phyloP scores from a whole-genome alignment of 2,888 invertebrate genomes.

The Drosophila sordidapex region DNA sequence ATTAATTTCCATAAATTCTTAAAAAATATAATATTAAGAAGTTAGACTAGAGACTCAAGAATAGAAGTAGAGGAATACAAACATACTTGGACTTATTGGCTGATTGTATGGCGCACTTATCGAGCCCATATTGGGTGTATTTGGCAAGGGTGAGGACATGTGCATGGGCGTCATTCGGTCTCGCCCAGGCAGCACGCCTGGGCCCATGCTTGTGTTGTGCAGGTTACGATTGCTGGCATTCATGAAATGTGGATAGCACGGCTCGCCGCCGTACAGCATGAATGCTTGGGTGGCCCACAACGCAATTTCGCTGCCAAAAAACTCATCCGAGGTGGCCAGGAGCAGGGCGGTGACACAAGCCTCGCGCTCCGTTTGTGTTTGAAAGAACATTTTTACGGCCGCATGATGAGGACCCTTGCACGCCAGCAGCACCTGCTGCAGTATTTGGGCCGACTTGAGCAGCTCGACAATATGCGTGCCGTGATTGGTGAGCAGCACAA shows the following conservation, averaged over 20 bases:
- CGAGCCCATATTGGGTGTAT: constrained; percentile 9
- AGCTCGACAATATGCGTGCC: constrained; percentile 94
- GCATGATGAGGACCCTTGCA: constrained; percentile 94
- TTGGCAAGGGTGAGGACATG: constrained; percentile 84
- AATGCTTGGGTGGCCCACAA: constrained; percentile 97
- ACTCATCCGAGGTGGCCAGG: constrained; percentile 90
- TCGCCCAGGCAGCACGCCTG: constrained; percentile 15
- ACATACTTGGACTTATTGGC: constrained; percentile 85
- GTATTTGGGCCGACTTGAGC: constrained; percentile 94
- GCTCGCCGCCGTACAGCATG: constrained; percentile 95
- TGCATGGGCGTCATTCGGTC: constrained; percentile 79
- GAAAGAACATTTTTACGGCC: constrained; percentile 93
- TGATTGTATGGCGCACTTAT: constrained; percentile 82
- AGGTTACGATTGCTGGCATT: constrained; percentile 49
- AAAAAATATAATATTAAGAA: not conserved
- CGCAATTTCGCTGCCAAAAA: constrained; percentile 88
- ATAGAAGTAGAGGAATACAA: not conserved
- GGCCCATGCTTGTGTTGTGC: constrained; percentile 45
- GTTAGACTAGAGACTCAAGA: not conserved
- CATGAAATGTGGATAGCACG: constrained; percentile 82
- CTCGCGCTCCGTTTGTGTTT: constrained; percentile 92
- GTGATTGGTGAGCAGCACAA: constrained; percentile 94
- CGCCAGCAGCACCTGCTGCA: constrained; percentile 92
- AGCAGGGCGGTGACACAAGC: constrained; percentile 95
- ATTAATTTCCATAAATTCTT: not conserved